Base-by-base conservation (phyloP, 2,797 vertebrate genomes). In the Lacerta viridis region DNA sequence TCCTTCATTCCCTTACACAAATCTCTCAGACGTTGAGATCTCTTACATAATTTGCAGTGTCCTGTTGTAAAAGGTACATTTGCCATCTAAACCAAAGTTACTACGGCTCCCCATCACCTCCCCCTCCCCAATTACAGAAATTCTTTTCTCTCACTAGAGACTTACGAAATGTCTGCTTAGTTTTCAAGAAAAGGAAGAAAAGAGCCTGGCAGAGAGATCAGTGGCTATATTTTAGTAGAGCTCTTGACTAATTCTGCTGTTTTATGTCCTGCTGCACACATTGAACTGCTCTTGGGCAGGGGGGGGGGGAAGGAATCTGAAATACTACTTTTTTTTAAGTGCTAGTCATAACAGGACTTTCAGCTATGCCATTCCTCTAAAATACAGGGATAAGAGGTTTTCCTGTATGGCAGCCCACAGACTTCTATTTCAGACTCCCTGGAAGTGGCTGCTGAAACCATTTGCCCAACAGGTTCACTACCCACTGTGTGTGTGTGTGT, bases 121-220 rank as follows among this genome's bases (percentile, higher is more conserved):
- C 11, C 75, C 87, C 27, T 50, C n/a, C 10, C 71, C 84, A 39
- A 13, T 89, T 89, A 41, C 50, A 90, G 87, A 91, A 88, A 81
- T 91, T 66, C 6, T 66, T 89, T 91, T 84, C 1, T 61, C 88
- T 88, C 89, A 7, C 82, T 20, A 20, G 59, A 55, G 18, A 2
- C 4, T 85, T 92, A 90, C 92, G 85, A 75, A 74, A 33, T 91
- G 78, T n/a, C 83, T 93, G 43, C 87, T 91, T 91, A 85, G 33
- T 92, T 75, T 84, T 93, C 66, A 83, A 20, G 33, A 20, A 20
- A 75, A 50, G 71, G 55, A 91, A 83, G 68, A 87, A 80, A 55
- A 89, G 64, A 90, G 80, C 82, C 80, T 93, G 80, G 33, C 85
- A 86, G 79, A 33, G 69, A 91, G 84, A 74, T 72, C 7, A 29